Conservation (phyloP, 2,113 vertebrate genomes). For the Steatornis caripensis region DNA sequence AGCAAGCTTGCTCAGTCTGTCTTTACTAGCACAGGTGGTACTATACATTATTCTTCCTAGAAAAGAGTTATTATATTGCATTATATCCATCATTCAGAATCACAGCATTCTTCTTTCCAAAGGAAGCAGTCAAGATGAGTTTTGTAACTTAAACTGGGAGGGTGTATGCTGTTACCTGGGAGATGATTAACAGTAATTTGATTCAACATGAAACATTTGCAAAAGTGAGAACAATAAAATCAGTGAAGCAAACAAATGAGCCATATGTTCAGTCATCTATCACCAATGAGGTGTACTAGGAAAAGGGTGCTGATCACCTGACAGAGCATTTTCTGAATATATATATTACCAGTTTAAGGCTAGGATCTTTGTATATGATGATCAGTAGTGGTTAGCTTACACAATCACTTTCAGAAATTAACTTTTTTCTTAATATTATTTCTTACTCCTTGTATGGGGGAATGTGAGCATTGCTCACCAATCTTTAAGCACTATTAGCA, state of each 20-base stretch:
- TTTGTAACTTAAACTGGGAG: neutral
- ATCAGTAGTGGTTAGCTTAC: neutral
- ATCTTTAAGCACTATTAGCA: neutral
- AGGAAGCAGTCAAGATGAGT: neutral
- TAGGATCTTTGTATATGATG: neutral
- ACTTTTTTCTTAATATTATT: neutral
- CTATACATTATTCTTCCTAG: neutral
- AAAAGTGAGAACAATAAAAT: slow-evolving; percentile 40
- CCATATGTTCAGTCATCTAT: slow-evolving; percentile 20
- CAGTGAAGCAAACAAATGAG: slow-evolving; percentile 18
- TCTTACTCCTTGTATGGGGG: neutral
- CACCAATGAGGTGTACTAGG: neutral
- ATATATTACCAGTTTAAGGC: neutral
- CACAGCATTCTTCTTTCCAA: slow-evolving; percentile 7
- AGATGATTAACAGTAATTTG: neutral
- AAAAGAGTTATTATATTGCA: neutral
- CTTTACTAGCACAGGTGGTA: slow-evolving; percentile 3
- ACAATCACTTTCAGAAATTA: neutral
- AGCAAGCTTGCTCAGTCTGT: neutral
- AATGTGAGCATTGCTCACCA: neutral
- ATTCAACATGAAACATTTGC: neutral
- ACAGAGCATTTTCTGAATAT: neutral
- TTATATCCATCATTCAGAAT: neutral
- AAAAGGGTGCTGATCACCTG: neutral
- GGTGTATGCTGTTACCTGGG: neutral